A percentile compares a stretch with the other conserved stretches of the same genome.
These are phyloP conservation scores for Aix galericulata DNA, from an alignment of 2,113 vertebrate species.

Conservation along the genomic window DNA sequence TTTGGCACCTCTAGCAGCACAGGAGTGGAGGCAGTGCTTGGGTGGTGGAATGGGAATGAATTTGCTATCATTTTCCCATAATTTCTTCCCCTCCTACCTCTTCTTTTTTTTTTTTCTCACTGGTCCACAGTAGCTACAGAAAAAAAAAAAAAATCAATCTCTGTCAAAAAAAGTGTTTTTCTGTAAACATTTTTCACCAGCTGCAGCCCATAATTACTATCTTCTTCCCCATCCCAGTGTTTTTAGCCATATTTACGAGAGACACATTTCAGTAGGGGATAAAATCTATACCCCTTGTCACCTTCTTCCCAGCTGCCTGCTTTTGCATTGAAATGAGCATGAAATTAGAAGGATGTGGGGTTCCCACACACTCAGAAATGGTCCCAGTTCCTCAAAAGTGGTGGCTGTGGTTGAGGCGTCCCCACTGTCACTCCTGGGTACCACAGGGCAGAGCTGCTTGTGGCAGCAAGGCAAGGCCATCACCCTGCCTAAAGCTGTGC, in stretches of 20 bases:
- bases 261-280: background rate
- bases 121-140: background rate
- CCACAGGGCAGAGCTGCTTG: no score
- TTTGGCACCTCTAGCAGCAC: background rate
- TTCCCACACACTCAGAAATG: background rate
- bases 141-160: background rate
- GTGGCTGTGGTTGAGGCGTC: no score
- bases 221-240: background rate
- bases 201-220: background rate
- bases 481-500: no score
- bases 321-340: background rate
- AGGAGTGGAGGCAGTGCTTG: fast-evolving
- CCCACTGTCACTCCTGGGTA: no score
- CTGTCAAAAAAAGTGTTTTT: background rate
- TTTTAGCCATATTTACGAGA: background rate
- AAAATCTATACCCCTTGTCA: no score
- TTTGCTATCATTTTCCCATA: background rate
- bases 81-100: background rate
- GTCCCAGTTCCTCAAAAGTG: no score
- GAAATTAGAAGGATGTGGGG: background rate
- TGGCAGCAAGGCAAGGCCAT: no score
- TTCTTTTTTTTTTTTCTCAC: background rate
- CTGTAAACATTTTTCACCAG: background rate
- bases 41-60: background rate
- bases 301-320: no score